Conservation (phyloP, 2,797 vertebrate species). For the Sparus aurata region DNA sequence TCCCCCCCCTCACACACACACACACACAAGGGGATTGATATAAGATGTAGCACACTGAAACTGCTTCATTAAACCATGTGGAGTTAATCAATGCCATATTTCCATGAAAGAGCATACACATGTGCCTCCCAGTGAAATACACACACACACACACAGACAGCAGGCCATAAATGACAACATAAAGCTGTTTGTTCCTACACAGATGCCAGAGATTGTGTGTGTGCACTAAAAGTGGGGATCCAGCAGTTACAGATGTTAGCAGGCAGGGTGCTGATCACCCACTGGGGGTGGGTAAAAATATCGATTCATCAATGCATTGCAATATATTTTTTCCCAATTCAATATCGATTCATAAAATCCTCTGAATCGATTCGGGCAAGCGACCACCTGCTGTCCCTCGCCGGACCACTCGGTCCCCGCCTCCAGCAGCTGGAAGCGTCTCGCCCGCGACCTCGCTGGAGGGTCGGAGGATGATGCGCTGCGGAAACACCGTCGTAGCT, state of each 20-base stretch:
- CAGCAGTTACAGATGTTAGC: constrained; percentile 21
- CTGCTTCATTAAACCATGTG: constrained; percentile 50
- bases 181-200: constrained; percentile 32
- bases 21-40: constrained; percentile 18
- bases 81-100: constrained; percentile 63
- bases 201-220: neutral
- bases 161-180: constrained; percentile 29
- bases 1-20: constrained; percentile 11
- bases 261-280: constrained; percentile 4
- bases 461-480: too few species aligned
- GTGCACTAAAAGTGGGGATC: constrained; percentile 23
- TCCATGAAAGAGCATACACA: constrained; percentile 29
- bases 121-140: constrained; percentile 22
- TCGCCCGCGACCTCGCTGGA: too few species aligned
- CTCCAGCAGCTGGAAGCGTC: too few species aligned
- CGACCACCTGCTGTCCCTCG: too few species aligned
- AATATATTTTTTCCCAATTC: too few species aligned
- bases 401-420: too few species aligned
- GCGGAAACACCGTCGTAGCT: too few species aligned
- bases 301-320: too few species aligned
- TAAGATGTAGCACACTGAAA: constrained; percentile 35
- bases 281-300: too few species aligned
- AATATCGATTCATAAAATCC: too few species aligned
- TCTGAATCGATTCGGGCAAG: too few species aligned
- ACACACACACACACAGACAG: neutral